Evolutionary conservation across 1,140 invertebrate genomes (phyloP).

Genomic region (Microplitis demolitor): DNA sequence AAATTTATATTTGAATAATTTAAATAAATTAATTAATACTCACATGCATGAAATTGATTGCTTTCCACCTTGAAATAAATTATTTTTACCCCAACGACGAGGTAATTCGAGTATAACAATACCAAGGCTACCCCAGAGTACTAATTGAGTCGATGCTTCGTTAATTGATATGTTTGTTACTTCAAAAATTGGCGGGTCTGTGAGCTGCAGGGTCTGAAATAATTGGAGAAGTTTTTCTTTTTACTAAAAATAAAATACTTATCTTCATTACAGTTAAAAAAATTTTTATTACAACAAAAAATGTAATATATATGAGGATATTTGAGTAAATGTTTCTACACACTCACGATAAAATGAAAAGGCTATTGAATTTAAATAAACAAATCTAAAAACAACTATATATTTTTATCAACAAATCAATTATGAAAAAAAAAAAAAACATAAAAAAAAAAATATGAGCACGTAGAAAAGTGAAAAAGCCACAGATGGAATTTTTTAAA

Average conservation of each 20-base stretch:
- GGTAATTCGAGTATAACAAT: conserved; percentile 57
- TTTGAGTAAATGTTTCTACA: too few species aligned
- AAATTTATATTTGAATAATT: conserved; percentile 19
- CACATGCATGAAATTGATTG: conserved; percentile 51
- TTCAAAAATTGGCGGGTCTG: conserved; percentile 59
- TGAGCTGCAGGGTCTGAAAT: conserved; percentile 52
- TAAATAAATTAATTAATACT: conserved; percentile 41
- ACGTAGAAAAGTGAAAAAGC: too few species aligned
- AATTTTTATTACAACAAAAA: not conserved
- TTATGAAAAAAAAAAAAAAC: too few species aligned
- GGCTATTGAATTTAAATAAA: too few species aligned
- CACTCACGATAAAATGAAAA: too few species aligned
- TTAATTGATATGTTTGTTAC: conserved; percentile 58
- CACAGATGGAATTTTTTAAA: too few species aligned
- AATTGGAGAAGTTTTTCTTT: not conserved
- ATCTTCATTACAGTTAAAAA: not conserved
- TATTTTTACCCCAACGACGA: conserved; percentile 58
- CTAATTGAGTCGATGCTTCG: conserved; percentile 55
- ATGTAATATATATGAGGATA: not conserved
- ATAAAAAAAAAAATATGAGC: too few species aligned
- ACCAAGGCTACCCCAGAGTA: conserved; percentile 55
- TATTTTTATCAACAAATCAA: too few species aligned
- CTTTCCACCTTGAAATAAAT: conserved; percentile 52
- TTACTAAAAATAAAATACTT: not conserved
- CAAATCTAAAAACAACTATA: too few species aligned